Conservation (phyloP, 2,888 invertebrate genomes). For the Ennomos erosarius region DNA sequence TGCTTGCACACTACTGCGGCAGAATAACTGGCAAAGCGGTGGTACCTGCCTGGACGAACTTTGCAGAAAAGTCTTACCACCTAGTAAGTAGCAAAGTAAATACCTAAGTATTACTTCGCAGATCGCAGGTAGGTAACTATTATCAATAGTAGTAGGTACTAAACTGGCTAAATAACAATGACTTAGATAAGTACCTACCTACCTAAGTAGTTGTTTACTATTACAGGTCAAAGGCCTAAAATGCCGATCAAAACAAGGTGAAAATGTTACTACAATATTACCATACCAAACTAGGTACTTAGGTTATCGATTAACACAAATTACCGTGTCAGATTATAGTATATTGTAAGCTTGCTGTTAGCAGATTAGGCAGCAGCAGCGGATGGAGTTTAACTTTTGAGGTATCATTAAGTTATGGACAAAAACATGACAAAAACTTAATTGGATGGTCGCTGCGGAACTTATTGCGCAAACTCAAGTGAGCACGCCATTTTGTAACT, state of each 20-base stretch:
- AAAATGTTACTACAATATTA: not conserved
- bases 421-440: conserved; percentile 28
- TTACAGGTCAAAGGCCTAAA: conserved; percentile 40
- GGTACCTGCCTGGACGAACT: no score
- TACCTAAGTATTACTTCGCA: no score
- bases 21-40: no score
- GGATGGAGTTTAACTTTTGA: conserved; percentile 6
- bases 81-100: no score
- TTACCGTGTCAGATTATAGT: not conserved
- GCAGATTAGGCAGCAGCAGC: conserved; percentile 4
- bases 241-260: conserved; percentile 39
- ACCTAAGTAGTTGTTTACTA: not conserved
- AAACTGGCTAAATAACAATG: no score
- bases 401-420: conserved; percentile 24
- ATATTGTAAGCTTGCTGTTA: not conserved
- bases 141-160: no score
- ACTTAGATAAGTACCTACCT: no score
- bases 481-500: conserved; percentile 44
- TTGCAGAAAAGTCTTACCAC: no score
- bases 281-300: not conserved
- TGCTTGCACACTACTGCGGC: no score
- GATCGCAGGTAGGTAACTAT: no score
- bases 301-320: not conserved
- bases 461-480: conserved; percentile 42
- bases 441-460: conserved; percentile 37